A percentile compares a stretch with the other conserved stretches of the same genome.
These are phyloP conservation scores for Gymnarchus niloticus DNA, from an alignment of 2,113 vertebrate genomes.

Conservation along the genomic window DNA sequence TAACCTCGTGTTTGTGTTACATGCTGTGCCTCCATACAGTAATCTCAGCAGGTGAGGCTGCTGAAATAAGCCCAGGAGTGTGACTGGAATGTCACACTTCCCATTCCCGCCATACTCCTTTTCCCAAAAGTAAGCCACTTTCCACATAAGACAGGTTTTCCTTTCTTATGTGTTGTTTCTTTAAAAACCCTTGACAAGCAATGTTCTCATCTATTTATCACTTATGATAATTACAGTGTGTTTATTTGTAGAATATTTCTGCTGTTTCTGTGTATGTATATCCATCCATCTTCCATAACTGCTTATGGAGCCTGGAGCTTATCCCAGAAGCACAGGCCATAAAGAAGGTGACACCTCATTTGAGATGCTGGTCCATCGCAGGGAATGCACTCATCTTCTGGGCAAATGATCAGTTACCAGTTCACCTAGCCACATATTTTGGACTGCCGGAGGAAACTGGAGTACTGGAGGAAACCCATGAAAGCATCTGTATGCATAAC, in stretches of 20 bases:
- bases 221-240: conserved; percentile 5
- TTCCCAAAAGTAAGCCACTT: conserved; percentile 11
- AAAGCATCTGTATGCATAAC: not conserved
- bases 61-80: not conserved
- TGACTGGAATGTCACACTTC: too few species aligned
- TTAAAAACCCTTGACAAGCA: too few species aligned
- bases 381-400: not conserved
- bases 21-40: not conserved
- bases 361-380: not conserved
- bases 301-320: not conserved
- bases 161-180: not conserved
- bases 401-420: too few species aligned
- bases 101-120: conserved; percentile 19
- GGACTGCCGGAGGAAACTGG: not conserved
- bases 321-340: not conserved
- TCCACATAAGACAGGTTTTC: not conserved
- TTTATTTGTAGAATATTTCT: not conserved
- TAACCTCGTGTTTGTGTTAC: not conserved
- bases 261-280: not conserved
- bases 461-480: not conserved
- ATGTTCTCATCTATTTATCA: not conserved
- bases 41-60: not conserved
- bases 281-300: not conserved
- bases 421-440: not conserved
- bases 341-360: not conserved